phyloP scores from a whole-genome alignment of 2,113 vertebrate genomes.

The Symphodus melops region DNA sequence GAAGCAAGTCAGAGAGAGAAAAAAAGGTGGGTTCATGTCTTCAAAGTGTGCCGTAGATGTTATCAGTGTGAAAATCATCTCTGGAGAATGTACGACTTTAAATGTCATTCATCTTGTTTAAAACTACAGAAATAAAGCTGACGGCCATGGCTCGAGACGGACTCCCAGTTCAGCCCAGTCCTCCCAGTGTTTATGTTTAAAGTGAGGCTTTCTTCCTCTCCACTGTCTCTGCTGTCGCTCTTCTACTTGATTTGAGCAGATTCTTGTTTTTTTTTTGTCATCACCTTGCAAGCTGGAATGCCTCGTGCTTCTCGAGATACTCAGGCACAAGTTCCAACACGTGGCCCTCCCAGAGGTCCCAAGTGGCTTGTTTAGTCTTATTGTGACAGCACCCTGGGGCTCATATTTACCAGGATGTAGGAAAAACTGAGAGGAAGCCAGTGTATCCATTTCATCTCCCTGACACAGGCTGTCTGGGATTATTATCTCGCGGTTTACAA shows the following conservation, averaged over 20 bases:
- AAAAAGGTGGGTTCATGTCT: neutral
- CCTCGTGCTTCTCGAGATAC: conserved; percentile 28
- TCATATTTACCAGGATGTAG: conserved; percentile 56
- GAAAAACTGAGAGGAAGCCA: conserved; percentile 47
- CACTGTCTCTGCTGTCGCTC: conserved; percentile 35
- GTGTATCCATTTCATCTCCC: conserved; percentile 56
- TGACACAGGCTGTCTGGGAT: conserved; percentile 36
- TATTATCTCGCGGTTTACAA: conserved; percentile 61
- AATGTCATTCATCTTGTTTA: no score
- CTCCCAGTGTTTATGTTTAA: neutral
- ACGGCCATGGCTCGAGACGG: no score
- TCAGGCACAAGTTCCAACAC: conserved; percentile 63
- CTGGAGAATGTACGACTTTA: no score
- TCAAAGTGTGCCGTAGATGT: neutral
- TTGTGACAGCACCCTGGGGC: conserved; percentile 65
- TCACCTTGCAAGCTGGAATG: conserved; percentile 58
- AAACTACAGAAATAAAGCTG: no score
- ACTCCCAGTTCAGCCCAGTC: conserved; percentile 9
- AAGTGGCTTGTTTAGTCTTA: conserved; percentile 65
- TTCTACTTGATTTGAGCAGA: conserved; percentile 21
- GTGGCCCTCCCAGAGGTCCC: conserved; percentile 48
- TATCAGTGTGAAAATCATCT: no score
- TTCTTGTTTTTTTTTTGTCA: conserved; percentile 51
- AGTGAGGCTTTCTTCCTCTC: neutral
- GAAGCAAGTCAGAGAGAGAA: no score